Evolutionary conservation across 2,113 vertebrate genomes (phyloP).

Genomic region (Callipepla squamata): DNA sequence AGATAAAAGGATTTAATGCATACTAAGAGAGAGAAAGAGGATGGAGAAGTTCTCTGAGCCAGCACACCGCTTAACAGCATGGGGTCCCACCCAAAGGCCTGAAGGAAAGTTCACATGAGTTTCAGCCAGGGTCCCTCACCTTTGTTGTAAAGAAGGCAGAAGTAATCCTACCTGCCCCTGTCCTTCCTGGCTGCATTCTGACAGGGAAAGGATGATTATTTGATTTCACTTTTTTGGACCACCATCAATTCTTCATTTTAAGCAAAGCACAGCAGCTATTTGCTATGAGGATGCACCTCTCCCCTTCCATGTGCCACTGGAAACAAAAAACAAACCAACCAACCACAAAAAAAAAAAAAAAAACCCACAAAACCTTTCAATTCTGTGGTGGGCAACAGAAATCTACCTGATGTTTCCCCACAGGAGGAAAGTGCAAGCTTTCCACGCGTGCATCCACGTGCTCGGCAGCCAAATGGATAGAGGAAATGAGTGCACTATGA

Average conservation of each 20-base stretch:
- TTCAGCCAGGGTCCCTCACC: background rate
- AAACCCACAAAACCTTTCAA: accelerated
- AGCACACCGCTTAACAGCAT: background rate
- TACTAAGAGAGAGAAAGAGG: background rate
- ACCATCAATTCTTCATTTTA: background rate
- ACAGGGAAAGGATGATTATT: background rate
- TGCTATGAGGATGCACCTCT: background rate
- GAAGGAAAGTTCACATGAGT: background rate
- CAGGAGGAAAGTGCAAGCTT: background rate
- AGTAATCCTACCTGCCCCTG: background rate
- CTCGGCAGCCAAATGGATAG: accelerated
- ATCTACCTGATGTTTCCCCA: background rate
- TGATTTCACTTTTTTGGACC: background rate
- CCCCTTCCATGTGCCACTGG: accelerated
- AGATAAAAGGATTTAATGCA: background rate
- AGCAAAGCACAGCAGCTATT: background rate
- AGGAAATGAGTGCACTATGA: constrained; percentile 14
- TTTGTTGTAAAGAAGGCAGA: background rate
- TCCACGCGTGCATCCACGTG: accelerated
- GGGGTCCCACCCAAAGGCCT: background rate
- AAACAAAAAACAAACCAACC: background rate
- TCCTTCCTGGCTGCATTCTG: background rate
- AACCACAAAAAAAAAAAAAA: background rate
- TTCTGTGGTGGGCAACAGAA: background rate
- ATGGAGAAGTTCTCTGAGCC: background rate